These are phyloP conservation scores for Megaustenia siamemsis DNA, from an alignment of 2,888 invertebrate genomes.

Conservation along the genomic window DNA sequence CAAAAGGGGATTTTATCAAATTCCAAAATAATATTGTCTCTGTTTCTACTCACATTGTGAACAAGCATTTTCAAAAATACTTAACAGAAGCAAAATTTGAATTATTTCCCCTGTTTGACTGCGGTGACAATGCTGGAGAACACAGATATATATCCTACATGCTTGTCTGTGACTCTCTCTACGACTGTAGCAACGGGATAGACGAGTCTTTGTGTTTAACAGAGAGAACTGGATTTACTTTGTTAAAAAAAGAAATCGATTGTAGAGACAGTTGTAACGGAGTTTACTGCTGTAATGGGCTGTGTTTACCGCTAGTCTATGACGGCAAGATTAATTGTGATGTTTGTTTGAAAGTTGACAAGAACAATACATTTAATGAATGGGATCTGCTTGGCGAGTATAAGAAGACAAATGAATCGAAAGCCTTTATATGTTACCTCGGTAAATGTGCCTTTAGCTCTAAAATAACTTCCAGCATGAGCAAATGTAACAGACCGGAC, in stretches of 20 bases:
- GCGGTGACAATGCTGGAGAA: too few species aligned
- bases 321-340: slow-evolving; percentile 3
- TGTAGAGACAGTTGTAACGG: not conserved
- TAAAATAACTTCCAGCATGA: not conserved
- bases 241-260: not conserved
- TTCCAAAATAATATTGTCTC: not conserved
- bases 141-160: too few species aligned
- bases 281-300: not conserved
- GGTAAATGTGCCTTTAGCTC: not conserved
- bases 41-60: too few species aligned
- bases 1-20: not conserved
- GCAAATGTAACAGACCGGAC: slow-evolving; percentile 4
- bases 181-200: not conserved
- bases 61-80: not conserved
- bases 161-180: too few species aligned
- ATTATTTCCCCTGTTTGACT: too few species aligned
- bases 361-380: too few species aligned
- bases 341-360: not conserved
- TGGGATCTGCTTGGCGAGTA: too few species aligned
- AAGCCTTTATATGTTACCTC: not conserved
- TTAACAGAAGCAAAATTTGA: not conserved
- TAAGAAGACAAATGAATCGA: not conserved
- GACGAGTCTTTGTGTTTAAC: not conserved
- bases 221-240: not conserved
- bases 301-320: not conserved